Evolutionary conservation across 2,113 vertebrate species (phyloP).

Genomic region (Nanorana parkeri): DNA sequence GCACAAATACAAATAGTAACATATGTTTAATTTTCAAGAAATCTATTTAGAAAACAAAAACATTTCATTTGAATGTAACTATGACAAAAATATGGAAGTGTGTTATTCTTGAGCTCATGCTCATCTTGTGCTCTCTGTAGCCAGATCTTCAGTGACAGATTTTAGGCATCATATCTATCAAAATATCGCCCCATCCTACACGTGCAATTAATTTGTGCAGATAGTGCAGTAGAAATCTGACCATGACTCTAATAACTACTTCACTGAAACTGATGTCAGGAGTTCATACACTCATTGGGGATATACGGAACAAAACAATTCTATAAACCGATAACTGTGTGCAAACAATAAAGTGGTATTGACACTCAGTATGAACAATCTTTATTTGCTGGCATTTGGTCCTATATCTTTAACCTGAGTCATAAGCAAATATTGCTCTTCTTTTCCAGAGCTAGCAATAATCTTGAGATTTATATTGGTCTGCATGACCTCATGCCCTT

Average conservation of each 20-base stretch:
- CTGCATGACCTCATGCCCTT: conserved; percentile 6
- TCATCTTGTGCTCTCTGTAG: not conserved
- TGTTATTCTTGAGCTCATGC: too few species aligned
- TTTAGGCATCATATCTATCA: not conserved
- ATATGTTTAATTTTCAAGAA: too few species aligned
- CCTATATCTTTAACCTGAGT: conserved; percentile 41
- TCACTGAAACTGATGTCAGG: conserved; percentile 12
- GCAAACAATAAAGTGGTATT: conserved; percentile 21
- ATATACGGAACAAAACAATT: conserved; percentile 28
- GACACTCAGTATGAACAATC: conserved; percentile 28
- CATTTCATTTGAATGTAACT: too few species aligned
- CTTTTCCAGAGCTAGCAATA: conserved; percentile 24
- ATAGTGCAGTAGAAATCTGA: not conserved
- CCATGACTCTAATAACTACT: not conserved
- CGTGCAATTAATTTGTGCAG: not conserved
- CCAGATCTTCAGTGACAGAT: not conserved
- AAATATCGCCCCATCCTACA: not conserved
- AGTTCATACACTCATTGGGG: conserved; percentile 4
- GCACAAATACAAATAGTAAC: too few species aligned
- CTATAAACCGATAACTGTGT: conserved; percentile 18
- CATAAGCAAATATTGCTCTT: conserved; percentile 37
- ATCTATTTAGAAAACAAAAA: too few species aligned
- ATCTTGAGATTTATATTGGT: conserved; percentile 24
- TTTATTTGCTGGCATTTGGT: conserved; percentile 37
- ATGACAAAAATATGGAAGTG: too few species aligned